Base-by-base conservation (phyloP, 2,113 vertebrate species). In the Neolamprologus hecqui region DNA sequence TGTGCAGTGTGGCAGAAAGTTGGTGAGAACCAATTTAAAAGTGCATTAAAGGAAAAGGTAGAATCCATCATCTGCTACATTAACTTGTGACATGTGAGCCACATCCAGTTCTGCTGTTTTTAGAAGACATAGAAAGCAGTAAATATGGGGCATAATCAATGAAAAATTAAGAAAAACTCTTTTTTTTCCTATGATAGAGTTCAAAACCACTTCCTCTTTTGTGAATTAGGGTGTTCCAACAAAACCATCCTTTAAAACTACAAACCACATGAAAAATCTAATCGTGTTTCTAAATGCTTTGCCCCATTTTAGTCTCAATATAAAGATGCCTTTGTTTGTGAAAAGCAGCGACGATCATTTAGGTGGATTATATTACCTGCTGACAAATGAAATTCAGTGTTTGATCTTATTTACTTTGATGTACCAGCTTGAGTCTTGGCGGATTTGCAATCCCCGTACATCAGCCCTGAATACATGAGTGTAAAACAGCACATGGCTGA, bases 291-390 rank as follows among this genome's bases (percentile, higher is more conserved):
- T 19, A 58, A 58, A 81, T 26, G 35, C 0, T 42, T 60, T 21
- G 33, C n/a, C 1, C 21, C 0, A 0, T 45, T 73, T 73, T 73
- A 7, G 12, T 13, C 14, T 17, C 40, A 51, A 17, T 33, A 63
- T 42, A 77, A 42, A 45, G 17, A 77, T 7, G 15, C 19, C 14
- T 57, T 57, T 21, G 26, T 83, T 13, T 49, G 12, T 17, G 7
- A 81, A 40, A 53, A 33, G 51, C 53, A 26, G 19, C 10, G 10
- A 75, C 0, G 14, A 81, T 60, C 31, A 33, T 51, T 51, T 31
- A 77, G 73, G 33, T 11, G 7, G 40, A 57, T 58, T 60, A n/a
- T 21, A 51, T 75, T 45, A 77, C 58, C 21, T 86, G 10, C 75
- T 82, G 65, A 77, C 31, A 57, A 75, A 5, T 35, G 3, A 57